Conservation (phyloP, 2,113 vertebrate species). For the Neoarius graeffei region DNA sequence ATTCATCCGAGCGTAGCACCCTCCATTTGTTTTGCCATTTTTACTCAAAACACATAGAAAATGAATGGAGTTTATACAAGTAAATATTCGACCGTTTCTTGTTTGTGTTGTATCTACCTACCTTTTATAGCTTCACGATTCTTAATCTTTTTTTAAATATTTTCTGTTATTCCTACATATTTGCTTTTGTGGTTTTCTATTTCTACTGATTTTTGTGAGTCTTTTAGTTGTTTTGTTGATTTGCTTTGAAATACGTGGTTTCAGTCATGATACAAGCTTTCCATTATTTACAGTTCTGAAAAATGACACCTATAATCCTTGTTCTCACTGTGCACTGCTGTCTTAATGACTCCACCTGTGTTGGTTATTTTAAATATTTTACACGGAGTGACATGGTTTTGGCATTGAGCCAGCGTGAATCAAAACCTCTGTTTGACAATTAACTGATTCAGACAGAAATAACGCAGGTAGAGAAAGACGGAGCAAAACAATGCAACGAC, state of each 20-base stretch:
- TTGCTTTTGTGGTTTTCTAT: background rate
- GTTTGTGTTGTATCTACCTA: background rate
- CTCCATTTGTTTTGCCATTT: background rate
- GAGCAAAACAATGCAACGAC: background rate
- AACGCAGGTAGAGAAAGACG: background rate
- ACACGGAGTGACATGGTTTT: background rate
- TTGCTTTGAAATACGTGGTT: background rate
- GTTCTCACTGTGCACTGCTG: too few species aligned
- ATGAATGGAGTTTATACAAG: too few species aligned
- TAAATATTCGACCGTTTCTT: background rate
- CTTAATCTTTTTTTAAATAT: background rate
- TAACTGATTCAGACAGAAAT: background rate
- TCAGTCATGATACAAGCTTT: background rate
- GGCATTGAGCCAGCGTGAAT: background rate
- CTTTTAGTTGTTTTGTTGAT: background rate
- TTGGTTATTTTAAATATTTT: background rate
- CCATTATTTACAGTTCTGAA: background rate
- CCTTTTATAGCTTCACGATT: background rate
- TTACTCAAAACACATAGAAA: background rate
- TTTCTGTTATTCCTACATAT: background rate
- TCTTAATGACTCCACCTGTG: background rate
- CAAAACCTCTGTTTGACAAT: background rate
- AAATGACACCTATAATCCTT: background rate
- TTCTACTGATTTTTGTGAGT: background rate
- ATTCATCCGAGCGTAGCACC: background rate